Conservation (phyloP, 2,888 invertebrate genomes). For the Amphipyra berbera region DNA sequence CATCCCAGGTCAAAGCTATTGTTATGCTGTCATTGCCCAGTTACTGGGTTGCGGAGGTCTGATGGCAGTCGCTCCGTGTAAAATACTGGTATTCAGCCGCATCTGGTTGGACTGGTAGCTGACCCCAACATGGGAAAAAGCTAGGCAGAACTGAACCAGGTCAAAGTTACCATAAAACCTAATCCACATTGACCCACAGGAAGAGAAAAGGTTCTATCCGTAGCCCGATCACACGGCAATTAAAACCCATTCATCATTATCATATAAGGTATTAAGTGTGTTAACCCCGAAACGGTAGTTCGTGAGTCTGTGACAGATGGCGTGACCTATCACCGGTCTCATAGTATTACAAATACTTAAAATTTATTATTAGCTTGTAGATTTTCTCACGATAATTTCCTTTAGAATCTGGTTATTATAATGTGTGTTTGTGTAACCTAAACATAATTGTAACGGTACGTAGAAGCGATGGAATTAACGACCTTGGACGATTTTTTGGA, state of each 20-base stretch:
- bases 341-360: constrained; percentile 33
- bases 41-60: too few species aligned
- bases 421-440: constrained; percentile 35
- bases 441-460: constrained; percentile 34
- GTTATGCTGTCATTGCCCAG: too few species aligned
- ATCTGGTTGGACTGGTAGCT: too few species aligned
- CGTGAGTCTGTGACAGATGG: constrained; percentile 28
- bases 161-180: too few species aligned
- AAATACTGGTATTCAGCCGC: too few species aligned
- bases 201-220: neutral
- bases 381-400: constrained; percentile 52
- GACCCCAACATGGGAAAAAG: too few species aligned
- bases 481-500: constrained; percentile 18
- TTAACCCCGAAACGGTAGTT: constrained; percentile 46
- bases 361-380: constrained; percentile 43
- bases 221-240: constrained; percentile 32
- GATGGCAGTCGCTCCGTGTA: too few species aligned
- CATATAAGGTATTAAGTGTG: constrained; percentile 33
- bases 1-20: too few species aligned
- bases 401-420: constrained; percentile 37
- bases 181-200: neutral
- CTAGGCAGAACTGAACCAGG: too few species aligned
- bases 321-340: constrained; percentile 36
- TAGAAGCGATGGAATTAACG: constrained; percentile 20
- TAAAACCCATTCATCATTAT: constrained; percentile 45